Base-by-base conservation (phyloP, 1,140 invertebrate species). In the Leptopilina clavipes region DNA sequence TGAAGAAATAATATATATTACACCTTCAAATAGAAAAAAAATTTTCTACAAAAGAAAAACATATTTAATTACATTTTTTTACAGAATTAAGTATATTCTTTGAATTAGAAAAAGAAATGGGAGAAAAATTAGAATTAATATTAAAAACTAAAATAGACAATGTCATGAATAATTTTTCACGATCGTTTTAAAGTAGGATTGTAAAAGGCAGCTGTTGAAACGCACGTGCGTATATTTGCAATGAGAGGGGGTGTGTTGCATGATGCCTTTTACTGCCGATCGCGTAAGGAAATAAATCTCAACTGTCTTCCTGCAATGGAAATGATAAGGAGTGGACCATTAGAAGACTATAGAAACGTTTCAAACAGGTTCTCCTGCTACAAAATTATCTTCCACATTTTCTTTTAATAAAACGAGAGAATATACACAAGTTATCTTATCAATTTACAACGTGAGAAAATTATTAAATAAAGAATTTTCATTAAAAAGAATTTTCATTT, bases 251-350 rank as follows among this genome's bases (percentile, higher is more conserved):
- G 56, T 65, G 56, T 65, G 75, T 72, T 76, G 37, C 71, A 22
- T 40, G 14, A 59, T 48, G 56, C 59, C 73, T 74, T 77, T 71
- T 52, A 74, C 25, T 73, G 76, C 70, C 70, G 70, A 77, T 74
- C 72, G 59, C 22, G 22, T 45, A 40, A 6, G 59, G 25, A 43
- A 74, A 74, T 74, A 77, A 74, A 71, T 77, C 76, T 74, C 37
- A 52, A 59, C 73, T 22, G 65, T 59, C 48, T 77, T 71, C 48
- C 76, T 74, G 76, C 54, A 75, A 72, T 65, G 71, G 70, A 75
- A 70, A 75, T 74, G 45, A 65, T 74, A 77, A 74, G 25, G 72
- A 74, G 74, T 74, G 59, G 52, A 71, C 54, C 76, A 54, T 72
- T 65, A 37, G 52, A 72, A 40, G 40, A 37, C 45, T 52, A 65